phyloP scores from a whole-genome alignment of 2,888 invertebrate genomes.

The Apamea anceps region DNA sequence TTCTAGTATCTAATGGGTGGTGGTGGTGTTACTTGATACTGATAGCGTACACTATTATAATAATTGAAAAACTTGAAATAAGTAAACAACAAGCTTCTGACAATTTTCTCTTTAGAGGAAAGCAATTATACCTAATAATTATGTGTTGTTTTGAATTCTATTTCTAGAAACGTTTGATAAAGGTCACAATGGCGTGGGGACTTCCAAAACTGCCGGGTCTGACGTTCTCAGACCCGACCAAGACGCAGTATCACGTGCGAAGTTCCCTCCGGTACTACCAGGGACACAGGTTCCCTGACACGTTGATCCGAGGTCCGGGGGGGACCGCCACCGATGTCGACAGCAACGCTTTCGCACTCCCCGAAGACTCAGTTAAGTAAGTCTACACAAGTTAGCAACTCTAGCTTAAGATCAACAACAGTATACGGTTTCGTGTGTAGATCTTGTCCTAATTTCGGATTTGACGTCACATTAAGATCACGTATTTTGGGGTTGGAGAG shows the following conservation, averaged over 20 bases:
- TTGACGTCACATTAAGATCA: conserved; percentile 25
- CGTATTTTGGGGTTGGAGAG: conserved; percentile 17
- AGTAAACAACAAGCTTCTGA: not conserved
- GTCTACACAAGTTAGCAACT: conserved; percentile 55
- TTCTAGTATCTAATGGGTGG: not conserved
- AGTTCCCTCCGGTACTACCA: conserved; percentile 92
- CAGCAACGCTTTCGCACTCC: conserved; percentile 90
- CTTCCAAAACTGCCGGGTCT: conserved; percentile 93
- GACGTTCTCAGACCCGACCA: conserved; percentile 92
- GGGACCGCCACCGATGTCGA: conserved; percentile 91
- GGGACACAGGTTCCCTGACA: conserved; percentile 91
- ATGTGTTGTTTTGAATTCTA: not conserved
- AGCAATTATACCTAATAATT: not conserved
- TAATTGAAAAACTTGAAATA: not conserved
- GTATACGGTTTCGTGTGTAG: not conserved
- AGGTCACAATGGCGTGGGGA: conserved; percentile 87
- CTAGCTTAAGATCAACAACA: conserved; percentile 38
- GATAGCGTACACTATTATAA: not conserved
- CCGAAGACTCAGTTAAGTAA: conserved; percentile 89
- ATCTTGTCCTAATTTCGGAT: conserved; percentile 25
- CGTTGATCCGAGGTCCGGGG: conserved; percentile 90
- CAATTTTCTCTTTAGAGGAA: not conserved
- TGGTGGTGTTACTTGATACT: not conserved
- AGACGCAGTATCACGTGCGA: conserved; percentile 90
- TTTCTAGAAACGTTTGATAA: not conserved